phyloP scores from a whole-genome alignment of 2,113 vertebrate species.

The Sceloporus tristichus region DNA sequence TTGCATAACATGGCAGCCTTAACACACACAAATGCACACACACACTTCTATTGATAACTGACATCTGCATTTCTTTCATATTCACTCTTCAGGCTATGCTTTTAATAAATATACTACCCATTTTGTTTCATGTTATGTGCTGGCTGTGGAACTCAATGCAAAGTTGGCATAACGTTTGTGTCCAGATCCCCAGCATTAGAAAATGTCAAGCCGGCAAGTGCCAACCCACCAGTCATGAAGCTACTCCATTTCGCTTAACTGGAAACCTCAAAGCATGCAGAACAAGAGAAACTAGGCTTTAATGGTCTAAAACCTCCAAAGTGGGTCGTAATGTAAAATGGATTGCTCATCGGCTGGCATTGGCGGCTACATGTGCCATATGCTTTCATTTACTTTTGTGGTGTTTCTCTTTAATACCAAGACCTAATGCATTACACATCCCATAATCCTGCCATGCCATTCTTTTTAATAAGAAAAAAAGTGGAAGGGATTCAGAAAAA shows the following conservation, averaged over 20 bases:
- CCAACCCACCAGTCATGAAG: conserved; percentile 57
- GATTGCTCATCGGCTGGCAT: conserved; percentile 69
- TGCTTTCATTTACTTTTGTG: conserved; percentile 67
- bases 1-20: too few species aligned
- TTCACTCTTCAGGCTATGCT: not conserved
- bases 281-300: conserved; percentile 70
- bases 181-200: not conserved
- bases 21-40: too few species aligned
- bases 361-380: conserved; percentile 63
- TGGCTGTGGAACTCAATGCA: conserved; percentile 5
- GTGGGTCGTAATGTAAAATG: conserved; percentile 71
- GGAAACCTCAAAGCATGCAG: conserved; percentile 55
- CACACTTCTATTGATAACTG: too few species aligned
- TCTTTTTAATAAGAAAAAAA: conserved; percentile 52
- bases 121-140: not conserved
- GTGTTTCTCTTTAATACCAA: conserved; percentile 68
- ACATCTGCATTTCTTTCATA: not conserved
- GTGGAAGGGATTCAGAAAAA: conserved; percentile 52
- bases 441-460: conserved; percentile 63
- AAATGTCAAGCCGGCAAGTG: conserved; percentile 48
- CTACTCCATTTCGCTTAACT: conserved; percentile 66
- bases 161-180: conserved; percentile 5
- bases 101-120: not conserved
- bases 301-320: conserved; percentile 72
- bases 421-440: conserved; percentile 56